Evolutionary conservation across 2,113 vertebrate genomes (phyloP).

Genomic region (Lepisosteus osseus): DNA sequence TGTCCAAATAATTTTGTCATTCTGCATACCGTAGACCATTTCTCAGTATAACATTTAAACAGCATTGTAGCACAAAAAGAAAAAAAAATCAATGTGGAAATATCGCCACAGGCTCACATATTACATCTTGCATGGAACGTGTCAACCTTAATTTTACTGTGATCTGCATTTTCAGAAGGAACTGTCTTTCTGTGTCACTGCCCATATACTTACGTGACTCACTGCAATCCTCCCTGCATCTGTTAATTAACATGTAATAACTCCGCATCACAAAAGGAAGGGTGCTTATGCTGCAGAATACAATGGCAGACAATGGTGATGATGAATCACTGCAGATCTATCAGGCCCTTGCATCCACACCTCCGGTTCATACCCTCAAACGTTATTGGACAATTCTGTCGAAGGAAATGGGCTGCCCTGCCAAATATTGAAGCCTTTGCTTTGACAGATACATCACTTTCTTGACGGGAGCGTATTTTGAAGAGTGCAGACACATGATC

Average conservation of each 20-base stretch:
- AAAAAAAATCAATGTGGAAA: slow-evolving; percentile 21
- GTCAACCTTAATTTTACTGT: slow-evolving; percentile 22
- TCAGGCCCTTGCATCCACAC: slow-evolving; percentile 59
- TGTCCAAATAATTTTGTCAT: slow-evolving; percentile 15
- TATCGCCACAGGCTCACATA: slow-evolving; percentile 20
- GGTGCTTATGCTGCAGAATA: slow-evolving; percentile 45
- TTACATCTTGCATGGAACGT: slow-evolving; percentile 23
- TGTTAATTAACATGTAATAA: slow-evolving; percentile 22
- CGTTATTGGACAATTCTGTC: slow-evolving; percentile 84
- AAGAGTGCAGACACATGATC: slow-evolving; percentile 70
- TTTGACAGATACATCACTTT: slow-evolving; percentile 86
- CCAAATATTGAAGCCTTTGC: slow-evolving; percentile 74
- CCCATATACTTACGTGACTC: slow-evolving; percentile 2
- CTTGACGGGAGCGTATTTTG: slow-evolving; percentile 67
- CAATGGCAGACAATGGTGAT: slow-evolving; percentile 48
- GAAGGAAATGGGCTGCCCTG: slow-evolving; percentile 71
- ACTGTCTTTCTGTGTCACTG: slow-evolving; percentile 33
- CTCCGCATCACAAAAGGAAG: slow-evolving; percentile 20
- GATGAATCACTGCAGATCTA: slow-evolving; percentile 53
- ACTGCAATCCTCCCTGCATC: slow-evolving; percentile 1
- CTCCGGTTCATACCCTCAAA: slow-evolving; percentile 76
- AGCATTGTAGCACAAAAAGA: slow-evolving; percentile 1
- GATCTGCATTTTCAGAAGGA: slow-evolving; percentile 19
- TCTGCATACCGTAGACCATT: slow-evolving; percentile 1
- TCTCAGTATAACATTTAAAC: slow-evolving; percentile 12